Evolutionary conservation across 2,888 invertebrate genomes (phyloP), one percentile per base, ranked within the genome.

Genomic region (Nipponacmea schrenckii): DNA sequence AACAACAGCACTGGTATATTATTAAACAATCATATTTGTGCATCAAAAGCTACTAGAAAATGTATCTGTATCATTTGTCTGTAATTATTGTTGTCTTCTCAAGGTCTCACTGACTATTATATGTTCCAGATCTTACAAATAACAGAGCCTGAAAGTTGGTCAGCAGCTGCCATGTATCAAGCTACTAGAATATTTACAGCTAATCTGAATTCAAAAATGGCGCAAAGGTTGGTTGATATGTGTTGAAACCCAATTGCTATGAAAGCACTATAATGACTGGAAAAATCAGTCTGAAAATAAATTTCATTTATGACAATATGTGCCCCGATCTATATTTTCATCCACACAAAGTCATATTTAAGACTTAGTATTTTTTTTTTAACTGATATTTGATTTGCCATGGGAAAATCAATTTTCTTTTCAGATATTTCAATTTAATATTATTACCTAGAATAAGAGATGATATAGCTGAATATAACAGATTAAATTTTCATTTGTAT

Each of bases 161-260:
- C 96, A 70, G 97, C 99, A 24, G 98, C 98, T 63, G 95, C 98
- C 0, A 95, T 99, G 94, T 98, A 96, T 89, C 97, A 95, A 90
- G 96, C 95, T 0, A 96, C 96, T 0, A 91, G 98, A 86, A 95
- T 98, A 83, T 99, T 99, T 89, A 94, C 96, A n/a, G 97, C 98
- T 0, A 97, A 97, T 89, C 91, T 98, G 48, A 97, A 96, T 84
- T 96, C 96, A 79, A 94, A 95, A 84, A 96, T 97, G 96, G 97
- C 97, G 0, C 98, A 98, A 87, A 91, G 97, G 90, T 90, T 73
- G 48, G 72, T 62, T 14, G 26, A 20, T 46, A 64, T 15, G 7
- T 24, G n/a, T 56, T 56, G 5, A 62, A 24, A 24, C 8, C 24
- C 10, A 62, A 15, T 26, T 24, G 24, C 5, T 20, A 62, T 7